Conservation (phyloP, 2,113 vertebrate genomes). For the Orycteropus afer region DNA sequence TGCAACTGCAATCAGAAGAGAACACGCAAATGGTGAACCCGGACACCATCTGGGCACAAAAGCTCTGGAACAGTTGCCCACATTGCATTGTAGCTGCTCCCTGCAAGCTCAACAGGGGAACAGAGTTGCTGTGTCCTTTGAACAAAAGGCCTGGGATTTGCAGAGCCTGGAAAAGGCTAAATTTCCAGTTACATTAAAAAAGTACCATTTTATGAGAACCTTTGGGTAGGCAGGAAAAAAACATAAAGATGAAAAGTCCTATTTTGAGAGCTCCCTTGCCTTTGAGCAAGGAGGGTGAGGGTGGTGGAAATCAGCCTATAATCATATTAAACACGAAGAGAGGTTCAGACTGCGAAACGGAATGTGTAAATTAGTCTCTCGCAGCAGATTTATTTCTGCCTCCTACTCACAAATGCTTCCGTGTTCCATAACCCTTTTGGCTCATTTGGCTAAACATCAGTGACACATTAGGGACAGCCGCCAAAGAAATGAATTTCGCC, state of each 20-base stretch:
- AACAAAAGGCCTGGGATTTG: constrained; percentile 47
- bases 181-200: constrained; percentile 49
- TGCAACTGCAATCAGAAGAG: accelerated
- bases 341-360: constrained; percentile 47
- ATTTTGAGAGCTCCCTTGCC: constrained; percentile 20
- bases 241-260: not conserved
- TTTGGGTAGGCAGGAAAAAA: not conserved
- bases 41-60: not conserved
- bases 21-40: not conserved
- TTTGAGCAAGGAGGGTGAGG: constrained; percentile 25
- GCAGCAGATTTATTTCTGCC: constrained; percentile 61
- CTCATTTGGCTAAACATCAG: constrained; percentile 68
- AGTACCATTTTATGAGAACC: not conserved
- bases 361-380: constrained; percentile 65
- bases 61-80: constrained; percentile 4
- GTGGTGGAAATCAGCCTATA: constrained; percentile 47
- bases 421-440: constrained; percentile 64
- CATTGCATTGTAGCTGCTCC: accelerated
- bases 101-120: not conserved
- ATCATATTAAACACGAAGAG: constrained; percentile 43
- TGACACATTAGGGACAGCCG: constrained; percentile 67
- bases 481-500: constrained; percentile 26
- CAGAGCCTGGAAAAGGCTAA: constrained; percentile 54
- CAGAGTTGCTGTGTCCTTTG: constrained; percentile 7
- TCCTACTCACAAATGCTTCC: constrained; percentile 61